A percentile compares a stretch with the other conserved stretches of the same genome.
Conservation (phyloP, 2,113 vertebrate species). For the Nannobrachium achirus region DNA sequence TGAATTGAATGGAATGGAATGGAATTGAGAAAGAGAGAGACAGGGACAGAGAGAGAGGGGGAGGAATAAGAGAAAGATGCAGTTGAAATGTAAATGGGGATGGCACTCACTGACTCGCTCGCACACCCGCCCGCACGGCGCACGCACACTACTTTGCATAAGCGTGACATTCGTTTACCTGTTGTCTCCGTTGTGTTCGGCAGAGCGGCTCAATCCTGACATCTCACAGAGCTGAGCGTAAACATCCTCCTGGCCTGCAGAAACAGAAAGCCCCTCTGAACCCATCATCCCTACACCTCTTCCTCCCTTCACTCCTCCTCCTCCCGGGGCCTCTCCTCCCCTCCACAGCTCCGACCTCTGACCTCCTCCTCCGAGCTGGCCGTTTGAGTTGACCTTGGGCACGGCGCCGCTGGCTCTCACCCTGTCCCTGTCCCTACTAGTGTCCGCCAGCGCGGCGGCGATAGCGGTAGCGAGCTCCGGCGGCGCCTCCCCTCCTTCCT, state of each 20-base stretch:
- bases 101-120: neutral
- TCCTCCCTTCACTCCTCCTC: constrained; percentile 55
- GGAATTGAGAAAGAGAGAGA: constrained; percentile 45
- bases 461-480: constrained; percentile 54
- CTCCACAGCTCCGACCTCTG: constrained; percentile 92
- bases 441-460: constrained; percentile 45
- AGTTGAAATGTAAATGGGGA: too few species aligned
- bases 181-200: constrained; percentile 86
- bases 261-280: constrained; percentile 90
- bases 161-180: constrained; percentile 76
- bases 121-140: neutral
- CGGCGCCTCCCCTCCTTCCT: constrained; percentile 88
- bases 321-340: constrained; percentile 68
- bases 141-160: neutral
- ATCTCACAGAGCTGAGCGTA: constrained; percentile 83
- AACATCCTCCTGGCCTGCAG: constrained; percentile 94
- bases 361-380: constrained; percentile 95
- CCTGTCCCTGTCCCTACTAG: constrained; percentile 72
- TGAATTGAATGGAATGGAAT: too few species aligned
- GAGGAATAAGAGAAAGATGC: too few species aligned
- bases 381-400: constrained; percentile 84
- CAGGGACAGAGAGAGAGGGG: neutral
- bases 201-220: constrained; percentile 74
- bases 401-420: constrained; percentile 78
- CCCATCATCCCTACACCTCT: constrained; percentile 78